Percentiles rank a stretch among this genome's conserved stretches.
Conservation (phyloP, 2,888 invertebrate genomes). For the Hydropsyche betteni region DNA sequence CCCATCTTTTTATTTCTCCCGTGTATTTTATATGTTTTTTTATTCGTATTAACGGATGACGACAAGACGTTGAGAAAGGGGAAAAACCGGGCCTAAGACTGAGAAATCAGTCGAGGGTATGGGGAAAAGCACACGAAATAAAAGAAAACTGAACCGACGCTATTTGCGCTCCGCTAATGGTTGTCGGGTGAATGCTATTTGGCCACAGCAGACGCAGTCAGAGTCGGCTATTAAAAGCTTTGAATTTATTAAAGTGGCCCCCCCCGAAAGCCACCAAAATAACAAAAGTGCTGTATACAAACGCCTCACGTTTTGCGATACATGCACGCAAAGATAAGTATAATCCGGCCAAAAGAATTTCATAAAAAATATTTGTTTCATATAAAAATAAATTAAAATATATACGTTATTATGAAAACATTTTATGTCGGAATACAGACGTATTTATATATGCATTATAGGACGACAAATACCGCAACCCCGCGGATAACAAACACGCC, state of each 20-base stretch:
- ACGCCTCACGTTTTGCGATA: not conserved
- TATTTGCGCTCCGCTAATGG: constrained; percentile 52
- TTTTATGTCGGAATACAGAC: constrained; percentile 25
- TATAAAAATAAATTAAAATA: no score
- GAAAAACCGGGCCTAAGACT: constrained; percentile 34
- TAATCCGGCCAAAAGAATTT: no score
- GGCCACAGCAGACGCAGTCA: constrained; percentile 28
- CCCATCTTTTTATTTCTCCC: not conserved
- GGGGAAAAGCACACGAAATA: constrained; percentile 47
- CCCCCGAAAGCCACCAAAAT: constrained; percentile 8
- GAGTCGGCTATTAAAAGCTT: constrained; percentile 25
- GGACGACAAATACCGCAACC: constrained; percentile 12
- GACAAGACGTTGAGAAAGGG: constrained; percentile 39
- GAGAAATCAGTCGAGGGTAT: constrained; percentile 20
- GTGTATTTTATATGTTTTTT: not conserved
- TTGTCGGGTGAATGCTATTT: constrained; percentile 24
- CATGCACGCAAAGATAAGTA: no score
- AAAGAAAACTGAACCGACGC: constrained; percentile 52
- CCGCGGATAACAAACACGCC: not conserved
- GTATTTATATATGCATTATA: constrained; percentile 26
- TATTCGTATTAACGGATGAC: constrained; percentile 29
- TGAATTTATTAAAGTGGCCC: constrained; percentile 24
- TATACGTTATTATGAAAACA: constrained; percentile 21
- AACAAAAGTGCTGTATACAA: constrained; percentile 14
- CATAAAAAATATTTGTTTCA: no score